A percentile compares a stretch with the other conserved stretches of the same genome.
Evolutionary conservation across 2,888 invertebrate genomes (phyloP).

Genomic region (Meiosimyza platycephala): DNA sequence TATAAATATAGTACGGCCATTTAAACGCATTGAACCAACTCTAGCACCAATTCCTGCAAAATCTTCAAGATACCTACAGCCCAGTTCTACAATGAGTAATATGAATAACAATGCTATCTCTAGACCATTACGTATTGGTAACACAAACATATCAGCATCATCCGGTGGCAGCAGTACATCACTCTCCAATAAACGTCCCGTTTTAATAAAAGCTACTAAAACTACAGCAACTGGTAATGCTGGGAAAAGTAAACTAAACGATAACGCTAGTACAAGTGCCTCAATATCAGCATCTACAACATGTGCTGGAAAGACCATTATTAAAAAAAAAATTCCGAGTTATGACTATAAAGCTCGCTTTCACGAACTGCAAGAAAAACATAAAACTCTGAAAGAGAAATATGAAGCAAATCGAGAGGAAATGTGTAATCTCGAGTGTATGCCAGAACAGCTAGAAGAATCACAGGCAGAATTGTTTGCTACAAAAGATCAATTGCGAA

Average conservation of each 20-base stretch:
- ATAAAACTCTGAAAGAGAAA: constrained; percentile 70
- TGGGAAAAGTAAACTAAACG: constrained; percentile 24
- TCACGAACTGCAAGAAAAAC: constrained; percentile 72
- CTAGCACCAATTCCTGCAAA: constrained; percentile 59
- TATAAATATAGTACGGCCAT: constrained; percentile 49
- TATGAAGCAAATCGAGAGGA: constrained; percentile 69
- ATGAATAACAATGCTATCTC: background rate
- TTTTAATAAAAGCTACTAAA: constrained; percentile 13
- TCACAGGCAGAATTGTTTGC: constrained; percentile 60
- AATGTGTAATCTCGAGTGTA: constrained; percentile 68
- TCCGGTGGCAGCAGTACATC: background rate
- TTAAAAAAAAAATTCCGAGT: constrained; percentile 71
- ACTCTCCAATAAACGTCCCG: constrained; percentile 24
- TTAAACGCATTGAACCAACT: constrained; percentile 57
- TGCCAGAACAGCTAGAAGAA: constrained; percentile 70
- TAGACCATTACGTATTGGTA: constrained; percentile 41
- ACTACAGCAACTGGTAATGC: constrained; percentile 5
- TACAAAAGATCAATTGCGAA: constrained; percentile 56
- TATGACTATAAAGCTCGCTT: constrained; percentile 77
- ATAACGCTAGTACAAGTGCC: constrained; percentile 4
- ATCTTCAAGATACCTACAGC: constrained; percentile 38
- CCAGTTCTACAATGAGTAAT: constrained; percentile 16
- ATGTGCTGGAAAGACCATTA: constrained; percentile 57
- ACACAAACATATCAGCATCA: constrained; percentile 6
- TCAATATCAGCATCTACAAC: constrained; percentile 46